Evolutionary conservation across 1,140 invertebrate species (phyloP).

Genomic region (Paraescarpia echinospica): DNA sequence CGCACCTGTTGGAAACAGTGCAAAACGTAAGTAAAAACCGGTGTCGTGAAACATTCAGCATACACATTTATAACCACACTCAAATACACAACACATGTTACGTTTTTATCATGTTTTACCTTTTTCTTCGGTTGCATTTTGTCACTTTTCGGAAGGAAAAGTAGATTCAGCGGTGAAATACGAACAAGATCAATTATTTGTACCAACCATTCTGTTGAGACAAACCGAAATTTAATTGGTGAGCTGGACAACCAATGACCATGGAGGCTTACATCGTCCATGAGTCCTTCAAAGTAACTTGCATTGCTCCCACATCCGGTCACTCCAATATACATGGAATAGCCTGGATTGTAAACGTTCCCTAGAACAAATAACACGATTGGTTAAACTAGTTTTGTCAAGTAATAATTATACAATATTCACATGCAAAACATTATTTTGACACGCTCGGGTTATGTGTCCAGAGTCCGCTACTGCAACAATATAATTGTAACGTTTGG

Average conservation of each 20-base stretch:
- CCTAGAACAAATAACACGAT: not conserved
- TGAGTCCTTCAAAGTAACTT: not conserved
- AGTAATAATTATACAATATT: not conserved
- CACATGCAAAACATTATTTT: too few relatives aligned
- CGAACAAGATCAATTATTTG: too few relatives aligned
- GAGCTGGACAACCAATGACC: not conserved
- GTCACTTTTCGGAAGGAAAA: too few relatives aligned
- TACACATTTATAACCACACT: not conserved
- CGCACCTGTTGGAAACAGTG: not conserved
- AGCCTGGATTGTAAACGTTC: not conserved
- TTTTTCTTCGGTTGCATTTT: too few relatives aligned
- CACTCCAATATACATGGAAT: not conserved
- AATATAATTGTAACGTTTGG: too few relatives aligned
- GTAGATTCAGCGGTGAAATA: too few relatives aligned
- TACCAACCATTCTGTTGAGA: too few relatives aligned
- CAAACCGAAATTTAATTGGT: not conserved
- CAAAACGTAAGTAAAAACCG: not conserved
- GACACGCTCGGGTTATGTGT: too few relatives aligned
- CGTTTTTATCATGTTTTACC: too few relatives aligned
- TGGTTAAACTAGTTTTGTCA: too few relatives aligned
- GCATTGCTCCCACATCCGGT: not conserved
- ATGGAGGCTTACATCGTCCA: not conserved
- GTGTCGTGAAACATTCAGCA: not conserved
- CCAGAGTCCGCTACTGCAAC: too few relatives aligned
- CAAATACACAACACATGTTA: too few relatives aligned